phyloP scores from a whole-genome alignment of 2,888 invertebrate genomes.

The Scaptomyza flava region DNA sequence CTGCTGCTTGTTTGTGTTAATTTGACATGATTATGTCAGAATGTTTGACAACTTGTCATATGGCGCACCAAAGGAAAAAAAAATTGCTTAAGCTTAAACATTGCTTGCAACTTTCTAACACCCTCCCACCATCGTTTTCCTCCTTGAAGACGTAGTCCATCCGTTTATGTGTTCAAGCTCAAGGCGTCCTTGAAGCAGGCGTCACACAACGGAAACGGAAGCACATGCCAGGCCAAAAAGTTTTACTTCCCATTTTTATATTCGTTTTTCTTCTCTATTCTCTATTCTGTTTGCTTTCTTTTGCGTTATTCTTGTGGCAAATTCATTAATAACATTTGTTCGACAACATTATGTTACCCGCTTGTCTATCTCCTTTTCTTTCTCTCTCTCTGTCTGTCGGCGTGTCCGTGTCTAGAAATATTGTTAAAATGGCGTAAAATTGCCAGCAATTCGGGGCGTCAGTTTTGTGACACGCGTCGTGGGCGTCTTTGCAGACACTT shows the following conservation, averaged over 20 bases:
- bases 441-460: slow-evolving; percentile 65
- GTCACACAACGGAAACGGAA: slow-evolving; percentile 49
- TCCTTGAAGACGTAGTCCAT: not conserved
- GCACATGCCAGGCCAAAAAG: slow-evolving; percentile 63
- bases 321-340: slow-evolving; percentile 78
- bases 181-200: slow-evolving; percentile 49
- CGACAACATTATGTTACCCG: slow-evolving; percentile 26
- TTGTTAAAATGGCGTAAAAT: slow-evolving; percentile 81
- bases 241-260: slow-evolving; percentile 19
- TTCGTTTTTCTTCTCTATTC: slow-evolving; percentile 2
- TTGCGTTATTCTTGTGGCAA: slow-evolving; percentile 35
- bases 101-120: slow-evolving; percentile 13
- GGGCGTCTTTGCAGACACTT: slow-evolving; percentile 44
- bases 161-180: slow-evolving; percentile 1
- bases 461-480: slow-evolving; percentile 44
- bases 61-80: slow-evolving; percentile 22
- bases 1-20: slow-evolving; percentile 61
- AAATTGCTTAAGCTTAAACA: slow-evolving; percentile 12
- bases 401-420: slow-evolving; percentile 52
- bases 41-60: slow-evolving; percentile 76
- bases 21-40: slow-evolving; percentile 81
- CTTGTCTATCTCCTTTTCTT: not conserved
- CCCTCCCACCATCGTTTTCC: not conserved
- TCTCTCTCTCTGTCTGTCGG: not conserved
- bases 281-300: slow-evolving; percentile 11